Evolutionary conservation across 2,113 vertebrate genomes (phyloP), one percentile per base, ranked within the genome.

Genomic region (Melospiza melodia): DNA sequence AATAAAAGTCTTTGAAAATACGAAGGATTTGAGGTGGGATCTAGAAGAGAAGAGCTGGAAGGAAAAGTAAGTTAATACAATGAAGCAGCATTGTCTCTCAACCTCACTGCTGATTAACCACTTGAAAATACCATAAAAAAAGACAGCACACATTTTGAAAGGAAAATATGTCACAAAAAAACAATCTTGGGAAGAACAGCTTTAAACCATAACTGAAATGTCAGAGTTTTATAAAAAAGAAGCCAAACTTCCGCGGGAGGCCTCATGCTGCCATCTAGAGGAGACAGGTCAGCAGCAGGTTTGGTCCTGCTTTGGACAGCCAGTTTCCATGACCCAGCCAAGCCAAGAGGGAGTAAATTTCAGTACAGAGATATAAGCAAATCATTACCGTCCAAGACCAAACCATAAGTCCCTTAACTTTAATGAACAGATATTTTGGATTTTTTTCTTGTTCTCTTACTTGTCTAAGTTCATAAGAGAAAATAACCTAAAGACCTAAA

Each of bases 221-320:
- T 8, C 24, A 51, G 2, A 15, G 22, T 13, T 76, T 17, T 2
- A 19, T 6, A 43, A 48, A 18, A 55, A 58, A 44, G 28, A 19
- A 44, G 24, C 7, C 46, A 37, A 55, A 71, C 11, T n/a, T 51
- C 72, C 16, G 23, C 3, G 21, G 27, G 54, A 96, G 95, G 97
- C 86, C 92, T 95, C 83, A 76, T 95, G 94, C 94, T 98, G 98
- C 98, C 98, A 98, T 62, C 98, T 98, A 97, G 87, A 97, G 98
- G 97, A 72, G 35, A 66, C 8, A 6, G 18, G 6, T 14, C 54
- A 51, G 35, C 51, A 43, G 41, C 2, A 0, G 20, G 12, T 30
- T 37, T 37, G 31, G 17, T 8, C 23, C 35, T 28, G 30, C 15
- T 39, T 61, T 49, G 11, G 44, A 31, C 9, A 33, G 30, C 18